A percentile compares a stretch with the other conserved stretches of the same genome.
These are phyloP conservation scores for Zootoca vivipara DNA, from an alignment of 2,113 vertebrate genomes.

Conservation along the genomic window DNA sequence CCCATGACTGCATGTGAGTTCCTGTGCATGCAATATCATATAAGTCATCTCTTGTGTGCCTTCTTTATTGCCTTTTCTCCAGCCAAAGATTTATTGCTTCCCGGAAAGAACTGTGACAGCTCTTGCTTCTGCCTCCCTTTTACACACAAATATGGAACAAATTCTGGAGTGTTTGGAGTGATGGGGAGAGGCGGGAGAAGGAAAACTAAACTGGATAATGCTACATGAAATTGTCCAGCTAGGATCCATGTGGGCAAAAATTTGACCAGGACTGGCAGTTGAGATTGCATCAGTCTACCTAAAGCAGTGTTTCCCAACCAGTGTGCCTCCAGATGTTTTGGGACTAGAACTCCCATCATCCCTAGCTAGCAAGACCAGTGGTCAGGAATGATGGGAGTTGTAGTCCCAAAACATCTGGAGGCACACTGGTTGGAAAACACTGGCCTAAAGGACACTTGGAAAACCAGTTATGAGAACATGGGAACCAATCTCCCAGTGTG, in stretches of 20 bases:
- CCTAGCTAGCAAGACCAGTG: too few species aligned
- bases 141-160: not conserved
- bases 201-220: not conserved
- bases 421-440: too few species aligned
- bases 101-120: not conserved
- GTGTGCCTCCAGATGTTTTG: too few species aligned
- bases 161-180: not conserved
- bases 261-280: not conserved
- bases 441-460: not conserved
- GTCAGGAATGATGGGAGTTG: too few species aligned
- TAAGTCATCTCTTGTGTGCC: not conserved
- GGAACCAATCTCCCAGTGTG: not conserved
- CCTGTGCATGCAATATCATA: not conserved
- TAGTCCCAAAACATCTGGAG: too few species aligned
- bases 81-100: slow-evolving; percentile 9
- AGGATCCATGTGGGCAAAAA: not conserved
- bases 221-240: not conserved
- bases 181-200: not conserved
- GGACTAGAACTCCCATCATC: too few species aligned
- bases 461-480: not conserved
- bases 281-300: not conserved
- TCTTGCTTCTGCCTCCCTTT: not conserved
- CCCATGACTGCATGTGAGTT: not conserved
- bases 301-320: too few species aligned
- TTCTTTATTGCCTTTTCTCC: not conserved